Percentiles rank a stretch among this genome's conserved stretches.
These are phyloP conservation scores for Heteromormyrus szaboi DNA, from an alignment of 2,797 vertebrate genomes.

Conservation along the genomic window DNA sequence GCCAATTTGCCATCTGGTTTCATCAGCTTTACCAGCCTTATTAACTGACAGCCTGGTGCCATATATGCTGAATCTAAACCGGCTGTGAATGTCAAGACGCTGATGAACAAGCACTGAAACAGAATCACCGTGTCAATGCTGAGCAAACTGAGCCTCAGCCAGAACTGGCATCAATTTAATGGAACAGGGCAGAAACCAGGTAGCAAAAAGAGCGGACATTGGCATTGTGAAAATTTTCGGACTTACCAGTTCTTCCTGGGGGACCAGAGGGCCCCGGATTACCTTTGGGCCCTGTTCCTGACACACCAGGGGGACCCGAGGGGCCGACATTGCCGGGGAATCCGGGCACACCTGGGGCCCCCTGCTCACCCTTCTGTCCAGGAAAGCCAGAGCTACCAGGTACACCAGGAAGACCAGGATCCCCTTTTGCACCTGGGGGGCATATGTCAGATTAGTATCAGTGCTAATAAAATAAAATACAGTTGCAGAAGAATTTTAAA, in stretches of 20 bases:
- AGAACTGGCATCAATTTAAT: background rate
- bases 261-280: slow-evolving; percentile 71
- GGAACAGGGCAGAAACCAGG: slow-evolving; percentile 50
- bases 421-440: slow-evolving; percentile 80
- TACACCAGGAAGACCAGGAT: slow-evolving; percentile 71
- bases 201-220: slow-evolving; percentile 51
- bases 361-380: slow-evolving; percentile 81
- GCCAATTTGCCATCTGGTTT: slow-evolving; percentile 72
- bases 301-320: slow-evolving; percentile 68
- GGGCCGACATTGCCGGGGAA: slow-evolving; percentile 64
- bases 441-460: background rate
- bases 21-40: background rate
- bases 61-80: background rate
- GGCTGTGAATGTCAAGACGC: background rate
- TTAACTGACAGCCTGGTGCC: background rate
- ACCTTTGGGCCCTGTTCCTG: slow-evolving; percentile 82
- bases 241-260: slow-evolving; percentile 83
- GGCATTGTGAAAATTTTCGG: background rate
- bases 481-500: background rate
- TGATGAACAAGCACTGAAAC: background rate
- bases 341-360: slow-evolving; percentile 73
- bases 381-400: slow-evolving; percentile 74
- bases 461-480: background rate
- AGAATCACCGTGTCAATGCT: background rate
- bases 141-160: background rate